Base-by-base conservation (phyloP, 2,797 vertebrate species). In the Rhodeus uyekii region DNA sequence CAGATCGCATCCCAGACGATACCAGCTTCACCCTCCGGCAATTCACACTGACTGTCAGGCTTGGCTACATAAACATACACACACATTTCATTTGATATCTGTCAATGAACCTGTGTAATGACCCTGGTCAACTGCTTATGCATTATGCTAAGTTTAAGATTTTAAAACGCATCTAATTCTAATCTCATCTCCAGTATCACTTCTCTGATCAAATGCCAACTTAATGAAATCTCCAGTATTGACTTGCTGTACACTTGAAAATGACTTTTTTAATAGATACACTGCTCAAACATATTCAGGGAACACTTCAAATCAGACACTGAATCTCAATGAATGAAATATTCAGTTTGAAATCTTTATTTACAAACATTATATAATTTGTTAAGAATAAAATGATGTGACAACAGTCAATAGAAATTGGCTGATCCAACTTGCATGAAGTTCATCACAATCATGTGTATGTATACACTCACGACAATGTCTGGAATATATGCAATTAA, bases 1-100 rank as follows among this genome's bases (percentile, higher is more conserved):
- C 94, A 94, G 76, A 93, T 91, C 0, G 93, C 93, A 19, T 95
- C 95, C 96, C 95, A 95, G 19, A 96, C 90, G 0, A 95, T 93
- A 7, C 95, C 95, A 0, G 92, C 94, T 82, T 96, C 95, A 1
- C 93, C 92, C 75, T 91, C 92, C 0, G 93, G 95, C 68, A 95
- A 84, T 82, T 95, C 95, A 46, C 93, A 95, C 63, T 88, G 65
- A 14, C 91, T 90, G 0, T 93, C 89, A 36, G 93, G 87, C 13
- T 90, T 89, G 44, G 93, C 94, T 95, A 36, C 3, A 77, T 13
- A 38, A 16, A 76, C 22, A 42, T 32, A 9, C 16, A 84, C 46
- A 76, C n/a, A 58, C 18, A 29, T 34, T 24, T 10, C n/a, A 63
- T 5, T n/a, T n/a, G 8, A 75, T 12, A 14, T 27, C 9, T 18